Evolutionary conservation across 2,113 vertebrate species (phyloP), one percentile per base, ranked within the genome.

Genomic region (Prionailurus viverrinus): DNA sequence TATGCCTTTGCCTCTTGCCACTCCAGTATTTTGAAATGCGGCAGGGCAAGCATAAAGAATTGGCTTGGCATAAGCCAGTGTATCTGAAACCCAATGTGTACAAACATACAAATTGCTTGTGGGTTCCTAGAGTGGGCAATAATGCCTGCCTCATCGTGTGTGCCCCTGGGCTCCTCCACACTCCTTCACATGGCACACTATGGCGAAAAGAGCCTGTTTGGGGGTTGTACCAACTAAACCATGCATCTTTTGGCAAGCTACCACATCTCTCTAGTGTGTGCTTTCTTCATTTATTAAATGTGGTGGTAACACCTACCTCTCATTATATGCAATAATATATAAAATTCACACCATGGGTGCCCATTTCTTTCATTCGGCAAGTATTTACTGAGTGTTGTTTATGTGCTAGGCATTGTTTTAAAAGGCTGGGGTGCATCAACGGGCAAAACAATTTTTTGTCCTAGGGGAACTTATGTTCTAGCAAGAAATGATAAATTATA

Each of bases 41-140:
- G 3, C 94, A 96, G 80, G 4, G 66, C 23, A 96, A 58, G 36
- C n/a, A 53, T 82, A 87, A 93, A 90, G 74, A 95, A 95, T 86
- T 68, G 45, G 25, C 55, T 92, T 97, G 93, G 89, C 91, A 97
- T 92, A 87, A 95, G 69, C 14, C 83, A 87, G 58, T 97, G 68
- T 63, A 76, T 95, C 95, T 96, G 66, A 97, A 95, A 85, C 21
- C 15, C 85, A 95, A 90, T 94, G 82, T 94, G 63, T 89, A 41
- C 88, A 93, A 98, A 94, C 95, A 91, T 92, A 89, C 4, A 88
- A 94, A 98, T 1, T 95, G 33, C 78, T 58, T 65, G 87, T 97
- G 94, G 0, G 1, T 7, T 93, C 48, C 53, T 82, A 25, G 27
- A 4, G 0, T 84, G 88, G 58, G 61, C 65, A 90, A 96, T 71